Evolutionary conservation across 2,113 vertebrate species (phyloP), one percentile per base, ranked within the genome.

Genomic region (Hyperopisus bebe): DNA sequence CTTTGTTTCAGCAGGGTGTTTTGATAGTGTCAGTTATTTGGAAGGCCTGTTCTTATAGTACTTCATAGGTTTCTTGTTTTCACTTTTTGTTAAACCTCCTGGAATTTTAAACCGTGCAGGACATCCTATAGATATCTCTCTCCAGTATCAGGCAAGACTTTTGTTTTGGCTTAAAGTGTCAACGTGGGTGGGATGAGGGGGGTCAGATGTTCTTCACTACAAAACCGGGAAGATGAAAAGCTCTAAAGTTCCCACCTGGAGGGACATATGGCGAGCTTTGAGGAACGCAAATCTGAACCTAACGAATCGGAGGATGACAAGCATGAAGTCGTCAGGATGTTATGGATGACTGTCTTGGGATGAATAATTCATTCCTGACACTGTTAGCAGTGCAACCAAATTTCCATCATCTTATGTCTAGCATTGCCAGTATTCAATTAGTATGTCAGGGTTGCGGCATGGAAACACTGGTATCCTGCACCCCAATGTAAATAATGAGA

Each of bases 401-500:
- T 88, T 88, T 53, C 31, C 13, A 10, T 84, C 39, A 24, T 46
- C 50, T 44, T 6, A 31, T 17, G 10, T 47, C 66, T 84, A 15
- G 19, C 46, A 44, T 42, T 53, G 44, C 24, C 6, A 46, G 10
- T 39, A 74, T 88, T 88, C 87, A 70, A 31, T 70, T 88, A 88
- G 70, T 19, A 51, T 4, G 74, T 83, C 50, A 53, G 31, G 88
- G 31, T 39, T 39, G 19, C 8, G 5, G 46, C 70, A 39, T 70
- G 31, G 31, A 53, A 15, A 9, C 27, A 47, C 21, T 21, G 53
- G 51, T 90, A 11, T 90, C 27, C 55, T 58, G 31, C 42, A 48
- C 82, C 48, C 87, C 87, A 82, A 17, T 89, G 58, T 48, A 89
- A 88, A 88, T 89, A 90, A 90, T 91, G 88, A 90, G 84, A 88